Conservation (phyloP, 1,140 invertebrate species). For the Agraylea sexmaculata region DNA sequence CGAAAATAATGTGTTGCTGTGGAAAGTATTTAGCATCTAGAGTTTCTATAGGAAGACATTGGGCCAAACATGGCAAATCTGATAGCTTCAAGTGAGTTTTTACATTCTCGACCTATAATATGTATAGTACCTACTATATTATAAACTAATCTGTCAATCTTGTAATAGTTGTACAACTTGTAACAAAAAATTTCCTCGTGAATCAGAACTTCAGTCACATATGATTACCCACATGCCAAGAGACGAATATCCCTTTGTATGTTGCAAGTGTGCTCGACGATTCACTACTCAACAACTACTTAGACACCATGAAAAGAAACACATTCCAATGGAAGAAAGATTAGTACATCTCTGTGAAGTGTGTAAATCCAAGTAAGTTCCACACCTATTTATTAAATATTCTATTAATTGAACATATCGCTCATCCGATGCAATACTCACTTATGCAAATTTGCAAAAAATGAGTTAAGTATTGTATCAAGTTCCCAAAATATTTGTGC, state of each 20-base stretch:
- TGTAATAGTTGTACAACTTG: conserved; percentile 16
- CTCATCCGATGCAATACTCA: too few species aligned
- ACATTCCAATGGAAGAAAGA: conserved; percentile 30
- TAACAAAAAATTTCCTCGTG: conserved; percentile 17
- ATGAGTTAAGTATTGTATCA: too few species aligned
- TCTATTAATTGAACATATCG: conserved; percentile 3
- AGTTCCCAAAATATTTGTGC: too few species aligned
- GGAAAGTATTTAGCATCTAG: conserved; percentile 20
- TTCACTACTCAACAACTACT: conserved; percentile 30
- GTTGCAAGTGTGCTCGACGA: conserved; percentile 26
- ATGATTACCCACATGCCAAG: conserved; percentile 21
- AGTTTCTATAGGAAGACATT: conserved; percentile 20
- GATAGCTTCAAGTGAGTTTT: conserved; percentile 15
- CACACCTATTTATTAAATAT: conserved; percentile 5
- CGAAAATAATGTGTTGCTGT: conserved; percentile 20
- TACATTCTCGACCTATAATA: not conserved
- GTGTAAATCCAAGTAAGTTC: conserved; percentile 24
- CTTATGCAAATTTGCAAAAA: too few species aligned
- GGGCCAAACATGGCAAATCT: conserved; percentile 18
- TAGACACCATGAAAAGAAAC: conserved; percentile 29
- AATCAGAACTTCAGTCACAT: conserved; percentile 17
- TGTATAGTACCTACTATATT: not conserved
- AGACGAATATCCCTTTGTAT: conserved; percentile 27
- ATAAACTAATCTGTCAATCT: not conserved
- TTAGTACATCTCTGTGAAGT: conserved; percentile 27